These are phyloP conservation scores for Passer domesticus DNA, from an alignment of 2,113 vertebrate species.

Conservation along the genomic window DNA sequence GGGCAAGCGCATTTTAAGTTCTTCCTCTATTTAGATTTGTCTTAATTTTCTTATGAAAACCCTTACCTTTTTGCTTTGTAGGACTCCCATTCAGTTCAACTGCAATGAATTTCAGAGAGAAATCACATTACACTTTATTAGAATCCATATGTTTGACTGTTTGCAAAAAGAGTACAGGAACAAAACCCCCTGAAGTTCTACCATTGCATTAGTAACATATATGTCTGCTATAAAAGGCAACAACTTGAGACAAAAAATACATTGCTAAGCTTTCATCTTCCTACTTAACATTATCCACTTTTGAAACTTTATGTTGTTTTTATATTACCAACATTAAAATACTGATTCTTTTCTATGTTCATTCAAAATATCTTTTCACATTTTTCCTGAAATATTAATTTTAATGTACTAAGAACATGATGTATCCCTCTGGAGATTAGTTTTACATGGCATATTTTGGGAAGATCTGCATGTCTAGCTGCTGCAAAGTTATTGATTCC, in stretches of 20 bases:
- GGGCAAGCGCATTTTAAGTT: background rate
- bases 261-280: background rate
- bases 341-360: background rate
- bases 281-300: background rate
- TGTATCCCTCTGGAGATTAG: background rate
- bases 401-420: background rate
- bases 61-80: conserved; percentile 8
- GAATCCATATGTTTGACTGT: background rate
- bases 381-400: background rate
- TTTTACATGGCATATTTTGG: background rate
- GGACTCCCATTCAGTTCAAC: background rate
- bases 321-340: background rate
- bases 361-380: background rate
- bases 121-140: background rate
- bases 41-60: background rate
- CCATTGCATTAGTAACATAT: background rate
- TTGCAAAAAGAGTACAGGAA: background rate
- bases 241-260: background rate
- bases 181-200: background rate
- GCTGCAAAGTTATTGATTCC: background rate
- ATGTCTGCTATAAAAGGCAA: background rate
- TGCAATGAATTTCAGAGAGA: background rate
- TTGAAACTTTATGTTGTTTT: background rate
- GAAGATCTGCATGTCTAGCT: background rate
- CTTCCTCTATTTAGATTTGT: background rate